Evolutionary conservation across 2,113 vertebrate species (phyloP).

Genomic region (Crocuta crocuta): DNA sequence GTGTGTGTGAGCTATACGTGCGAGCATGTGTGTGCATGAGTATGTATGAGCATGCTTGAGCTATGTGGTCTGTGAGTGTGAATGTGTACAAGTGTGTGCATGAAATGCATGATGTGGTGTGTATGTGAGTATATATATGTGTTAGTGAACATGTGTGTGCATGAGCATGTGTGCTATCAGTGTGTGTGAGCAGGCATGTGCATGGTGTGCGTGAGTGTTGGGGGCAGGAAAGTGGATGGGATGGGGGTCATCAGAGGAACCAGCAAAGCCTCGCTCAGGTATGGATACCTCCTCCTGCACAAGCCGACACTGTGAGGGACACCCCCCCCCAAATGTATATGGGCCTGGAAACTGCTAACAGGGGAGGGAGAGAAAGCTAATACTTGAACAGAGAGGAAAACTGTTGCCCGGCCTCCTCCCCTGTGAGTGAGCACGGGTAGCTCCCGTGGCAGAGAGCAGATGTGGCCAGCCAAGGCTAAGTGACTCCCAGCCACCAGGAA

Average conservation of each 20-base stretch:
- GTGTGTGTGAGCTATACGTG: not conserved
- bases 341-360: conserved; percentile 46
- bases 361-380: conserved; percentile 44
- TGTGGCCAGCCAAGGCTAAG: conserved; percentile 64
- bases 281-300: conserved; percentile 32
- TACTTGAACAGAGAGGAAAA: conserved; percentile 54
- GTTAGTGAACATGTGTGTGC: not conserved
- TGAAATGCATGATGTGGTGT: not conserved
- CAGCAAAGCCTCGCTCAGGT: conserved; percentile 46
- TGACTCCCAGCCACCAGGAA: conserved; percentile 71
- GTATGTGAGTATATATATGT: too few species aligned
- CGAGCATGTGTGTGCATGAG: not conserved
- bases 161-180: not conserved
- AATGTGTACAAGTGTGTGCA: not conserved
- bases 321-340: conserved; percentile 12
- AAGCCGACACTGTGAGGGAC: not conserved
- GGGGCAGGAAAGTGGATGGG: conserved; percentile 64
- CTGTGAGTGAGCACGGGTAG: not conserved
- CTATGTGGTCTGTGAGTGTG: too few species aligned
- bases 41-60: not conserved
- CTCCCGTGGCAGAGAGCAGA: conserved; percentile 65
- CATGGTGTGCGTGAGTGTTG: rapidly evolving
- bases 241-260: conserved; percentile 38
- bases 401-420: rapidly evolving
- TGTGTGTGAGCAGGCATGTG: not conserved